These are phyloP conservation scores for Trichonephila clavipes DNA, from an alignment of 1,140 invertebrate genomes.

Conservation along the genomic window DNA sequence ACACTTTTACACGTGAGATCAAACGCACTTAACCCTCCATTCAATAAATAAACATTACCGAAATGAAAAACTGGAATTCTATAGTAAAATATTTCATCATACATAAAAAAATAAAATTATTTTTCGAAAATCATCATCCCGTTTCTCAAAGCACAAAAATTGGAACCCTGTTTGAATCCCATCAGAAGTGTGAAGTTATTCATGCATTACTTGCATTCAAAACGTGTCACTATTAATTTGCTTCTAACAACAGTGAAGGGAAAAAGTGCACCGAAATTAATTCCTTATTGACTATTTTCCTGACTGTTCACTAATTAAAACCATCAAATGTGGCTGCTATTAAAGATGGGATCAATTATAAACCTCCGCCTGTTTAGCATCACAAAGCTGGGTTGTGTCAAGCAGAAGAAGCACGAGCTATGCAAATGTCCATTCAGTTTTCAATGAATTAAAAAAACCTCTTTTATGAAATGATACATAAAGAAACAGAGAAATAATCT, in stretches of 20 bases:
- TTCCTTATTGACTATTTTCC: neutral
- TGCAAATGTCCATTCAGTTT: no score
- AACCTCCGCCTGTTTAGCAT: neutral
- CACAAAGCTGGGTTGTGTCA: neutral
- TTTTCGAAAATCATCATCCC: no score
- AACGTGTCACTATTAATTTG: neutral
- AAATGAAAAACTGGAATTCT: neutral
- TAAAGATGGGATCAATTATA: neutral
- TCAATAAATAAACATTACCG: neutral
- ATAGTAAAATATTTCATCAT: neutral
- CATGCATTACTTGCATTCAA: neutral
- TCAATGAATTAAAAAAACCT: no score
- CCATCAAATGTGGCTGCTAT: neutral
- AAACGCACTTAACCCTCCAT: neutral
- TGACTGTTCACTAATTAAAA: slow-evolving; percentile 24
- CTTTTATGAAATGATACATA: no score
- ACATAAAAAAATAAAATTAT: neutral
- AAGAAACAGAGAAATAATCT: no score
- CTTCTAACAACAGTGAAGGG: neutral
- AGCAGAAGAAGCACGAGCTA: no score
- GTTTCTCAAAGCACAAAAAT: neutral
- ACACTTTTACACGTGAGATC: neutral
- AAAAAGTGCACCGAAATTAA: neutral
- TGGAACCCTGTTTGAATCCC: no score
- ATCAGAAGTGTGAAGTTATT: neutral